A percentile compares a stretch with the other conserved stretches of the same genome.
These are phyloP conservation scores for Dryomyza anilis DNA, from an alignment of 2,888 invertebrate genomes.

Conservation along the genomic window DNA sequence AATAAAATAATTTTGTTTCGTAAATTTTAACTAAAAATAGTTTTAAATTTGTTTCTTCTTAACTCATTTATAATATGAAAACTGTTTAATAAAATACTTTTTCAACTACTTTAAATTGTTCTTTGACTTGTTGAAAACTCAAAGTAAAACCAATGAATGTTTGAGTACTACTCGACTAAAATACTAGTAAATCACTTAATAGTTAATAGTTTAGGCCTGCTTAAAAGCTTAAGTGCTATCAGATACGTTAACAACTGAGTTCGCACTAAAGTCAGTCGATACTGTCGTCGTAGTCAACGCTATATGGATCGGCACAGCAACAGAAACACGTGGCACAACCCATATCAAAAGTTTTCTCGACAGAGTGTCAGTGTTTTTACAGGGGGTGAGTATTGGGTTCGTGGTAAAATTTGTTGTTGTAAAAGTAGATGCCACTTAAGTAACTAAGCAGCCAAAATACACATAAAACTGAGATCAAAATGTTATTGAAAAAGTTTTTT, in stretches of 20 bases:
- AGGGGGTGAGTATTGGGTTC: too few relatives aligned
- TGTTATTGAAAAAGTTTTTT: conserved; percentile 12
- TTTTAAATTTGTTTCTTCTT: too few relatives aligned
- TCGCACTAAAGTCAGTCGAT: neutral
- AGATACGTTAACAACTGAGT: conserved; percentile 22
- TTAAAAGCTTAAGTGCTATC: conserved; percentile 41
- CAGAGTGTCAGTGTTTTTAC: too few relatives aligned
- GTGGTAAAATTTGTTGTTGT: too few relatives aligned
- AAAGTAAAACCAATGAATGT: too few relatives aligned
- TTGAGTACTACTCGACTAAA: neutral
- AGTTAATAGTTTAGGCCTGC: conserved; percentile 41
- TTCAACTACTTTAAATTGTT: too few relatives aligned
- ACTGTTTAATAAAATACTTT: too few relatives aligned
- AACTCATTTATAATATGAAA: too few relatives aligned
- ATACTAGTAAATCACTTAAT: conserved; percentile 37
- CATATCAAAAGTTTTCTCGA: neutral
- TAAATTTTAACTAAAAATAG: too few relatives aligned
- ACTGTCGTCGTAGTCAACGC: neutral
- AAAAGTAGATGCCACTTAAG: neutral
- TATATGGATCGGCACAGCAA: neutral
- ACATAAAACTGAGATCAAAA: conserved; percentile 1
- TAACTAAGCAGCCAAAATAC: neutral
- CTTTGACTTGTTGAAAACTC: too few relatives aligned
- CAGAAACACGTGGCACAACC: neutral
- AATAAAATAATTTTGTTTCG: too few relatives aligned